phyloP scores from a whole-genome alignment of 2,113 vertebrate genomes.

The Noctilio leporinus region DNA sequence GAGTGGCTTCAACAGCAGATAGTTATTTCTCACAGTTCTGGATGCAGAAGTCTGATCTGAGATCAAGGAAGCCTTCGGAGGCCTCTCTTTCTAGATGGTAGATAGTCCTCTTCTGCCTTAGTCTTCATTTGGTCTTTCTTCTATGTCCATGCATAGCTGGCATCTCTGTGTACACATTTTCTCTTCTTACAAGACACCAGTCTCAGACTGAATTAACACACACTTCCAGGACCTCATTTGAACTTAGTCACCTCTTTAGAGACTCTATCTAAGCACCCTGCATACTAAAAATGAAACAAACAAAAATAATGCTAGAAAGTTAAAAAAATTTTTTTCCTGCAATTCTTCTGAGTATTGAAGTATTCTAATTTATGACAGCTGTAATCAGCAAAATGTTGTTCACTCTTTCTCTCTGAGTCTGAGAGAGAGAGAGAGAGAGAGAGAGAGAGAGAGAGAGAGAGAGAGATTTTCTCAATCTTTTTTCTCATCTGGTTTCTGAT shows the following conservation, averaged over 20 bases:
- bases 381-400: not conserved
- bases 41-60: not conserved
- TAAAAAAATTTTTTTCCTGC: not conserved
- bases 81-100: not conserved
- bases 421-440: not conserved
- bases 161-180: not conserved
- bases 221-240: not conserved
- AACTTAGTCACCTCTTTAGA: not conserved
- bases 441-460: not conserved
- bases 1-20: too few relatives aligned
- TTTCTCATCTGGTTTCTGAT: conserved; percentile 13
- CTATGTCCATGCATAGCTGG: not conserved
- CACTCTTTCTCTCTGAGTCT: not conserved
- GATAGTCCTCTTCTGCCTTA: not conserved
- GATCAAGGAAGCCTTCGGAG: not conserved
- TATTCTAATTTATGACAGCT: not conserved
- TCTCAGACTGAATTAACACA: not conserved
- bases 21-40: too few relatives aligned
- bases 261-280: not conserved
- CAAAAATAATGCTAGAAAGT: not conserved
- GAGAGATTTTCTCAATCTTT: not conserved
- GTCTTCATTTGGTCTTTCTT: not conserved
- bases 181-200: not conserved
- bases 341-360: not conserved
- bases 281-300: not conserved